Base-by-base conservation (phyloP, 2,888 invertebrate genomes). In the Athrips mouffetella region DNA sequence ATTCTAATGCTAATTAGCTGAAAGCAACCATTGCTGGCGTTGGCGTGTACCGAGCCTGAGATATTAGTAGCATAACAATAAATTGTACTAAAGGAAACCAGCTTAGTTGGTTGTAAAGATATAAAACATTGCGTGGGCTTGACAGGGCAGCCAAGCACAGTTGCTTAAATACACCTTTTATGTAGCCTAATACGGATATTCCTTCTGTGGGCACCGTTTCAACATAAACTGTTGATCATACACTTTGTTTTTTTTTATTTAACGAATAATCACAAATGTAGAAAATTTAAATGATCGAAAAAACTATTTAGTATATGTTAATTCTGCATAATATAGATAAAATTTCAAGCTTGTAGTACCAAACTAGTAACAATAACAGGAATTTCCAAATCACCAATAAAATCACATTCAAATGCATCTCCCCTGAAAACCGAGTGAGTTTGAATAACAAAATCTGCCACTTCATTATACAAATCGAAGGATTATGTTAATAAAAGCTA, bases 81-180 rank as follows among this genome's bases (percentile, higher is more conserved):
- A 84, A 83, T 80, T 66, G 71, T 76, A 70, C 73, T 73, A 80
- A 75, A 80, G 77, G 76, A 73, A 81, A 80, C 80, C 75, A 76
- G 80, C 77, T 78, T 68, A 73, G 76, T 72, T 62, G 65, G 65
- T 72, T 76, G 76, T 78, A 73, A 76, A 77, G 76, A 81, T 82
- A 87, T 83, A 86, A 80, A 81, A 70, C 67, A 68, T 62, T 73
- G 87, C 85, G 88, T 86, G 86, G 87, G 87, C 62, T 64, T 66
- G 68, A 71, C 75, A 67, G 62, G 65, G 62, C 60, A 54, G 67
- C 67, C 59, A 70, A 69, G 69, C 69, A 70, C 83, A 70, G 83
- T 79, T 80, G 80, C 79, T 76, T 79, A 78, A 80, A 76, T 75
- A 76, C 70, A 62, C 63, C 78, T 73, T 84, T 84, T 82, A 83